Base-by-base conservation (phyloP, 2,113 vertebrate species). In the Dipodomys merriami region DNA sequence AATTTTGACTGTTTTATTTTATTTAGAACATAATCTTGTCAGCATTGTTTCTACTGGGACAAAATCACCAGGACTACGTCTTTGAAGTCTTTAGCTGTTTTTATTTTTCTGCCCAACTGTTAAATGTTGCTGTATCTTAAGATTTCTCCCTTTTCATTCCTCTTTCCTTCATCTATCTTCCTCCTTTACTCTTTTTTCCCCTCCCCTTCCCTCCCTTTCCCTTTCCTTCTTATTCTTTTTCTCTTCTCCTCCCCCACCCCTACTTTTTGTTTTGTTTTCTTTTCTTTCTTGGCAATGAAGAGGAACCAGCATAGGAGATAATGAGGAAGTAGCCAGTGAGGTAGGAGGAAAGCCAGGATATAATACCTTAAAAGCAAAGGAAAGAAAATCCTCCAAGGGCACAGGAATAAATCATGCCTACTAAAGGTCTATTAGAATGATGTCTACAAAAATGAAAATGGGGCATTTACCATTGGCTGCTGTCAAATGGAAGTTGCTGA, bases 31-130 rank as follows among this genome's bases (percentile, higher is more conserved):
- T 88, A 77, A 30, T 65, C 60, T 85, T 84, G 13, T 72, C 6
- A 68, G 13, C 46, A 83, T 85, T 82, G 25, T 91, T 94, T 95
- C 44, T 90, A 53, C 33, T 89, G 9, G 53, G 18, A 87, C 67
- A 72, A 83, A 71, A 85, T 49, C 49, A 49, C 49, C 49, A 49
- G 49, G 49, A 49, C 49, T 49, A 49, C 10, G 49, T 49, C 49
- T 49, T 49, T 49, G 49, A 49, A 49, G 49, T 49, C 49, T 49
- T 49, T 49, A 49, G 49, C 49, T 11, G 49, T 49, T 49, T 49
- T 49, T 49, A 49, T 49, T 49, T 49, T 49, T 49, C 49, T 49
- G 49, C 49, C 49, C 49, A 49, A 49, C 49, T 49, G 49, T 49
- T 49, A 49, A 49, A 49, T 62, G 7, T 16, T 62, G 60, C n/a